These are phyloP conservation scores for Neoascia interrupta DNA, from an alignment of 2,888 invertebrate species.

Conservation along the genomic window DNA sequence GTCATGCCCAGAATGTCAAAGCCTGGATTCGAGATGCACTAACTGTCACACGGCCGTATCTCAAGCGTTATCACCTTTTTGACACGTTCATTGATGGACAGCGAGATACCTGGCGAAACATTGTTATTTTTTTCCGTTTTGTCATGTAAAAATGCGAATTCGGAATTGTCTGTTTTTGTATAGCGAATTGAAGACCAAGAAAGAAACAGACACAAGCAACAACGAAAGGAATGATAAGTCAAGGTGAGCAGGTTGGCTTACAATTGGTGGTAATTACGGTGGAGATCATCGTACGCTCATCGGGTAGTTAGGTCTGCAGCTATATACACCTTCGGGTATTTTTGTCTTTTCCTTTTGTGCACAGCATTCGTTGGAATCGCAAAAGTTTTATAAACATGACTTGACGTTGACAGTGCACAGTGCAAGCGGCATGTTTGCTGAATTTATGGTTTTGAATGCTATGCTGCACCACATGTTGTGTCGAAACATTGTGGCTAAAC, in stretches of 20 bases:
- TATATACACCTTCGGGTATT: neutral
- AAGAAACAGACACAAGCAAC: conserved; percentile 26
- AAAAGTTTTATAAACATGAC: conserved; percentile 11
- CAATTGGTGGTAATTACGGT: conserved; percentile 56
- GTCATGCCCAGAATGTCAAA: conserved; percentile 49
- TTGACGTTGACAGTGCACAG: neutral
- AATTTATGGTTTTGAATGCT: conserved; percentile 4
- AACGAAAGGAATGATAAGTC: conserved; percentile 54
- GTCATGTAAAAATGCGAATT: conserved; percentile 31
- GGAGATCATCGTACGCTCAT: conserved; percentile 65
- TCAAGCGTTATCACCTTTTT: neutral
- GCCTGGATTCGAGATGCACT: neutral
- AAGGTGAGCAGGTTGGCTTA: conserved; percentile 62
- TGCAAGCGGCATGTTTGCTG: conserved; percentile 15
- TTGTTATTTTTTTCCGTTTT: neutral
- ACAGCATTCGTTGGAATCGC: conserved; percentile 1
- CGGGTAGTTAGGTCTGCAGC: conserved; percentile 38
- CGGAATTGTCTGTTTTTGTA: conserved; percentile 6
- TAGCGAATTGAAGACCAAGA: conserved; percentile 28
- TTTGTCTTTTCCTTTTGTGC: conserved; percentile 2
- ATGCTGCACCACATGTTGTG: neutral
- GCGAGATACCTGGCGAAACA: neutral
- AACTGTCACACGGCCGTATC: conserved; percentile 1
- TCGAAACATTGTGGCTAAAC: conserved; percentile 18
- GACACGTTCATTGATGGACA: neutral